Conservation (phyloP, 2,797 vertebrate species). For the Orientallactaga sibirica region DNA sequence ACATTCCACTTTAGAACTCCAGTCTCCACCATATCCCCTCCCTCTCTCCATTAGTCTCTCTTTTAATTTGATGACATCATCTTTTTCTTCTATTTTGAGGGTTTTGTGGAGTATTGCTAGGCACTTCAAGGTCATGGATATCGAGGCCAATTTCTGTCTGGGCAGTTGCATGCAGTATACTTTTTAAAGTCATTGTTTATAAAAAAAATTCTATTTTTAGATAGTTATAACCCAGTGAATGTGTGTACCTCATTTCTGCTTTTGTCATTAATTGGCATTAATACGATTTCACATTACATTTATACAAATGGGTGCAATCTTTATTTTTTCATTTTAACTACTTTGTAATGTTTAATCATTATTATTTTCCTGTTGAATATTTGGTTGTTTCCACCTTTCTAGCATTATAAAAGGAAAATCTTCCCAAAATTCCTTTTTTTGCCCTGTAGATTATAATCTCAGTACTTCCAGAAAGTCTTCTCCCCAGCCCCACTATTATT, state of each 20-base stretch:
- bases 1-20: too few relatives aligned
- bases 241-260: neutral
- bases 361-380: conserved; percentile 54
- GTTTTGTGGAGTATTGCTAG: too few relatives aligned
- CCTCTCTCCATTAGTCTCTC: too few relatives aligned
- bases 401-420: conserved; percentile 57
- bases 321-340: conserved; percentile 67
- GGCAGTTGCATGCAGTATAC: too few relatives aligned
- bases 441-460: conserved; percentile 45
- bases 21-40: too few relatives aligned
- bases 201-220: conserved; percentile 48
- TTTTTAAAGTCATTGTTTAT: conserved; percentile 32
- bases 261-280: conserved; percentile 1
- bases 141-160: too few relatives aligned
- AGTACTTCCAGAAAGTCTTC: neutral
- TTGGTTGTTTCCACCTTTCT: conserved; percentile 59
- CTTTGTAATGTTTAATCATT: conserved; percentile 62
- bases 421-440: conserved; percentile 53
- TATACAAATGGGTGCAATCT: conserved; percentile 41
- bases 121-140: too few relatives aligned
- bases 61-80: too few relatives aligned
- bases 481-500: neutral
- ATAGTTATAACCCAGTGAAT: neutral
- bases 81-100: too few relatives aligned
- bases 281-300: conserved; percentile 54